These are phyloP conservation scores for Eleutherodactylus coqui DNA, from an alignment of 2,797 vertebrate species.

Conservation along the genomic window DNA sequence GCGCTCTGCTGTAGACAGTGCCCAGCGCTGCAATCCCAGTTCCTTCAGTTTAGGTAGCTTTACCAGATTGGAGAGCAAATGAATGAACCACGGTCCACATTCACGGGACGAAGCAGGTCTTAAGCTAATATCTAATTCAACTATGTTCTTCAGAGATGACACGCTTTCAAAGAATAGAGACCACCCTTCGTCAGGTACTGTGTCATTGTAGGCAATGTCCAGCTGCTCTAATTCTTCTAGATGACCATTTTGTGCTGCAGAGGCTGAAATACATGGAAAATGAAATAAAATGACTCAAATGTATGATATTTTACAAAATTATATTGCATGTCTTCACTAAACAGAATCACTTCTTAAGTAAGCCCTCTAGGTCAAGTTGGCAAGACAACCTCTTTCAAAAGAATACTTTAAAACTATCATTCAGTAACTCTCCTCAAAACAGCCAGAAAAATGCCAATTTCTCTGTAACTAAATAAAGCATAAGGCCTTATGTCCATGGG, in stretches of 20 bases:
- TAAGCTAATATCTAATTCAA: constrained; percentile 85
- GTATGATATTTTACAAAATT: background rate
- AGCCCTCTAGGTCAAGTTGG: background rate
- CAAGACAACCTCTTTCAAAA: background rate
- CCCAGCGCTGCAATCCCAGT: constrained; percentile 82
- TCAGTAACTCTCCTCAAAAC: no score
- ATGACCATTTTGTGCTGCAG: constrained; percentile 69
- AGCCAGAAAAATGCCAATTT: no score
- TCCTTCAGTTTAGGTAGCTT: constrained; percentile 76
- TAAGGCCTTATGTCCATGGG: no score
- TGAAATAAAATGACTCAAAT: background rate
- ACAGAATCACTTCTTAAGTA: background rate
- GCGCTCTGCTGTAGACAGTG: constrained; percentile 68
- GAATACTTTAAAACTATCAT: background rate
- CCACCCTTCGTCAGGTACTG: constrained; percentile 78
- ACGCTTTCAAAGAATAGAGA: constrained; percentile 73
- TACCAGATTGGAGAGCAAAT: constrained; percentile 76
- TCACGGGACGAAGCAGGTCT: constrained; percentile 70
- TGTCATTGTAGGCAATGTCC: constrained; percentile 86
- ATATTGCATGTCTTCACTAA: background rate
- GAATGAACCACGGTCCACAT: constrained; percentile 79
- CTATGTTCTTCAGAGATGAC: constrained; percentile 73
- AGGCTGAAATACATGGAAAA: constrained; percentile 68
- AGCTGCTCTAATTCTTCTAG: constrained; percentile 77
- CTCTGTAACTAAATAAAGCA: no score